These are phyloP conservation scores for Acrobasis consociella DNA, from an alignment of 2,888 invertebrate species.

Conservation along the genomic window DNA sequence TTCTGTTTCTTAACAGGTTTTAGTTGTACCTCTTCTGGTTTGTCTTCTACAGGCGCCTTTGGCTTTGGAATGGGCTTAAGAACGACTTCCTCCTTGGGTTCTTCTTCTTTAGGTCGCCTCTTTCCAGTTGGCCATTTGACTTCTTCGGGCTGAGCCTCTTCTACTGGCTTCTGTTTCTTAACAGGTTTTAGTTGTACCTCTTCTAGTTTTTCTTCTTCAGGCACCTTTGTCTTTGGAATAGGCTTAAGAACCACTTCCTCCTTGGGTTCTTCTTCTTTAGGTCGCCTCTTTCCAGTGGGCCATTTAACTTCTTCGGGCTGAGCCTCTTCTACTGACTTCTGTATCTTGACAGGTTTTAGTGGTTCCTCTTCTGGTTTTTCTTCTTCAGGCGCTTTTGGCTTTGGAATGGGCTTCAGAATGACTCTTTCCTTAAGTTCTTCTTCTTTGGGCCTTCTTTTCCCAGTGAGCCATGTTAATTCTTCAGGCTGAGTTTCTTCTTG, in stretches of 20 bases:
- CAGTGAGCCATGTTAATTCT: constrained; percentile 47
- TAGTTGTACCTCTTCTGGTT: constrained; percentile 57
- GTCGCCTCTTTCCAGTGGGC: constrained; percentile 37
- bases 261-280: constrained; percentile 44
- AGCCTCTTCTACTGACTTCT: constrained; percentile 40
- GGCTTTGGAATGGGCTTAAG: constrained; percentile 57
- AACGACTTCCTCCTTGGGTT: constrained; percentile 47
- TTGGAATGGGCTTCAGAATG: constrained; percentile 67
- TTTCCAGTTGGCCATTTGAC: constrained; percentile 43
- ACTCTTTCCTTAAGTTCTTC: constrained; percentile 60
- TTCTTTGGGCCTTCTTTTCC: constrained; percentile 41
- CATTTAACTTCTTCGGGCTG: constrained; percentile 38
- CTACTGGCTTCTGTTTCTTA: constrained; percentile 40
- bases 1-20: constrained; percentile 43
- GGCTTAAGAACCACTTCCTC: constrained; percentile 56
- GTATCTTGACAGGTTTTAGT: constrained; percentile 51
- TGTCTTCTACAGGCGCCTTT: constrained; percentile 53
- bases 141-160: constrained; percentile 44
- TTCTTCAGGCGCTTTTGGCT: constrained; percentile 39
- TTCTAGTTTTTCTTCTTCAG: constrained; percentile 47
- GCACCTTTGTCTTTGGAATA: constrained; percentile 38
- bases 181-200: constrained; percentile 40
- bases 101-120: constrained; percentile 40
- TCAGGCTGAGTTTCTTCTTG: constrained; percentile 49
- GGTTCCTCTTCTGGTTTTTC: constrained; percentile 70